Base-by-base conservation (phyloP, 2,113 vertebrate genomes). In the Bothrops jararaca region DNA sequence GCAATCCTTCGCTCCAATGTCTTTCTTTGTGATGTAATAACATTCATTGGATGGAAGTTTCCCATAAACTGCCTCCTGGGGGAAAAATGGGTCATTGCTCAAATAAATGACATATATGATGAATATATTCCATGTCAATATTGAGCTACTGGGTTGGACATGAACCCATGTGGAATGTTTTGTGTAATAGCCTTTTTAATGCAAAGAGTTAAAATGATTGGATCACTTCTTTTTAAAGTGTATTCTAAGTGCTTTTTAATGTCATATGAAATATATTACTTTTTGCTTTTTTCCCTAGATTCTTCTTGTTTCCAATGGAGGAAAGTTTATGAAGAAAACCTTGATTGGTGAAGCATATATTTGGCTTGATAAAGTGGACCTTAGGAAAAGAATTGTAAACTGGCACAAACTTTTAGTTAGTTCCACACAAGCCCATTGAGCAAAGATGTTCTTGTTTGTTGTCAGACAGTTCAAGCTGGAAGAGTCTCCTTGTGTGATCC, bases 291-390 rank as follows among this genome's bases (percentile, higher is more conserved):
- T 91, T 86, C 95, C 91, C 52, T 96, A 99, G 99, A 98, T 99
- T 96, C 98, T 99, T 93, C 97, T 99, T 96, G 99, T 99, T 94
- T 99, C 99, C 92, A 99, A 99, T 58, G 99, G 99, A 96, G 99
- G 99, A 56, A 99, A 99, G 96, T 99, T 99, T 97, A 98, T 99
- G 98, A 99, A 99, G 98, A 99, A 99, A 98, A 99, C 99, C 42
- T 96, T 99, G 96, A 99, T 99, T 93, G 99, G 99, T 0, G 99
- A 99, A 97, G 99, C 99, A 93, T 99, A 99, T 97, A 99, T 99
- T 97, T 99, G 99, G 99, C 98, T 99, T 95, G 99, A 99, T 98
- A 99, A 99, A 97, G 98, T 99, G 97, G 99, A 99, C 98, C 99
- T 99, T 98, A 98, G 99, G 95, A 99, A 99, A 98, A 98, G 99